phyloP scores from a whole-genome alignment of 2,888 invertebrate genomes.

The Hemistola chrysoprasaria region DNA sequence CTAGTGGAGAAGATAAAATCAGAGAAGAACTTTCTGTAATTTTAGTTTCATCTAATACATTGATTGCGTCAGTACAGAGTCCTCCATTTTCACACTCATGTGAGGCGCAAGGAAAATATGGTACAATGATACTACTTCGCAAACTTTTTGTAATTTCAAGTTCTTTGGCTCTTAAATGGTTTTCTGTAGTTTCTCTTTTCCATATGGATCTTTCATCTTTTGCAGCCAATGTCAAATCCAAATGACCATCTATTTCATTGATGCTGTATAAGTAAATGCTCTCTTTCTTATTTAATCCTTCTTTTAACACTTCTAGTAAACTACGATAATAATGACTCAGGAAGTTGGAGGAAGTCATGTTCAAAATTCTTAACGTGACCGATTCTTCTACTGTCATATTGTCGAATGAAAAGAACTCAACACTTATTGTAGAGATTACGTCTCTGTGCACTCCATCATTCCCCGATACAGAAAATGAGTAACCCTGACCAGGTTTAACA shows the following conservation, averaged over 20 bases:
- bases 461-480: conserved; percentile 90
- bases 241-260: conserved; percentile 83
- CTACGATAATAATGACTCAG: conserved; percentile 89
- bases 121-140: conserved; percentile 84
- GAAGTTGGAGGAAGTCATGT: conserved; percentile 88
- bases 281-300: conserved; percentile 84
- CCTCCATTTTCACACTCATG: conserved; percentile 91
- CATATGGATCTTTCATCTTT: conserved; percentile 83
- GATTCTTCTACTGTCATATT: conserved; percentile 93
- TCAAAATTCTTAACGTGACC: conserved; percentile 88
- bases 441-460: conserved; percentile 95
- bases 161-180: conserved; percentile 85
- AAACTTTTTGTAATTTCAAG: conserved; percentile 84
- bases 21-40: conserved; percentile 91
- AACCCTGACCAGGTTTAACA: conserved; percentile 87
- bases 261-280: conserved; percentile 88
- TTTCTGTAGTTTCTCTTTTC: conserved; percentile 84
- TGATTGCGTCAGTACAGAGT: conserved; percentile 87
- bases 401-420: conserved; percentile 91
- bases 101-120: conserved; percentile 89
- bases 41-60: conserved; percentile 85
- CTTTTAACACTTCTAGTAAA: conserved; percentile 86
- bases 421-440: conserved; percentile 92
- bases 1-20: conserved; percentile 91
- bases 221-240: conserved; percentile 88